Percentiles rank a stretch among this genome's conserved stretches.
These are phyloP conservation scores for Cuniculus paca DNA, from an alignment of 2,797 vertebrate genomes.

Conservation along the genomic window DNA sequence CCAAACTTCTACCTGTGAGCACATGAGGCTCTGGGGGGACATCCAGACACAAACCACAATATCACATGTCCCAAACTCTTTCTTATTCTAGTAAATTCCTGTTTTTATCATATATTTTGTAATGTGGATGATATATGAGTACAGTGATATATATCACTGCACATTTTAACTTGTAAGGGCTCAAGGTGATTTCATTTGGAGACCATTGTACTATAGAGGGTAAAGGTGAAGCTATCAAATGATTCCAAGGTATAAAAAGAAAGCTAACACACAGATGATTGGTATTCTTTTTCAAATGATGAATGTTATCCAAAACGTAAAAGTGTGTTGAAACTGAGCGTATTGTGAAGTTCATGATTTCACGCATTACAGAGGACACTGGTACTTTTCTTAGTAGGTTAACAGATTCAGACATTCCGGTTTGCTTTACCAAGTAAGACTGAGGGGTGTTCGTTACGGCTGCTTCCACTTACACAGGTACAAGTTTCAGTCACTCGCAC, in stretches of 20 bases:
- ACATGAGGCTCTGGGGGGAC: neutral
- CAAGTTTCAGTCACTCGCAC: neutral
- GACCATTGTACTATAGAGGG: neutral
- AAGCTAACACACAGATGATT: neutral
- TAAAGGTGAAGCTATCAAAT: neutral
- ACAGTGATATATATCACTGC: neutral
- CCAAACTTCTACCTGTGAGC: neutral
- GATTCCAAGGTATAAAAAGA: neutral
- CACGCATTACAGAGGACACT: neutral
- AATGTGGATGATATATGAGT: neutral
- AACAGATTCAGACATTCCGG: neutral
- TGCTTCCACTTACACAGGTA: neutral
- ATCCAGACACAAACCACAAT: neutral
- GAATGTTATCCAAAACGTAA: neutral
- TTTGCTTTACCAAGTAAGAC: neutral
- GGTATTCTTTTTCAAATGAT: neutral
- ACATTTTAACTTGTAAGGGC: neutral
- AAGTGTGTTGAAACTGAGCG: neutral
- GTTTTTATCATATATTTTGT: neutral
- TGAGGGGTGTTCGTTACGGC: neutral
- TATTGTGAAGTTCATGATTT: neutral
- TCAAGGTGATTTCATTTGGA: neutral
- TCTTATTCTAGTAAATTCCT: neutral
- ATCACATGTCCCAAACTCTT: neutral
- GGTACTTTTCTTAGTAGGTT: neutral